Percentiles rank a stretch among this genome's conserved stretches.
Evolutionary conservation across 2,113 vertebrate genomes (phyloP).

Genomic region (Prionailurus viverrinus): DNA sequence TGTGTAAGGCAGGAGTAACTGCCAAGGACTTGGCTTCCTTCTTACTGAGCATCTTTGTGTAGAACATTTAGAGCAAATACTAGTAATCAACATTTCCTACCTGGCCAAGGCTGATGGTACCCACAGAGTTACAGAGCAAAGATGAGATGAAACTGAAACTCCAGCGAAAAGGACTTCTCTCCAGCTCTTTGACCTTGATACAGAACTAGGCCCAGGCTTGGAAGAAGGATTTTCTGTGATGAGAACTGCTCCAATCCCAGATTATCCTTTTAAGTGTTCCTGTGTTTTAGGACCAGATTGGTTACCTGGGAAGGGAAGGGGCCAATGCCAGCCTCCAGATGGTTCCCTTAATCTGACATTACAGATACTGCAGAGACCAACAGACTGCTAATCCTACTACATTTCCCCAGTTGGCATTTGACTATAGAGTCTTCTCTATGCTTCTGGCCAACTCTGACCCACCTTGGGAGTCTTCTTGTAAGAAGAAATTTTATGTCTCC

Average conservation of each 20-base stretch:
- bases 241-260: background rate
- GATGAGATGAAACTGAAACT: background rate
- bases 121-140: background rate
- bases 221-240: slow-evolving; percentile 23
- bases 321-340: background rate
- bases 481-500: background rate
- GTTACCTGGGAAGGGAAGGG: background rate
- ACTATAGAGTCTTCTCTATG: background rate
- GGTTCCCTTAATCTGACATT: background rate
- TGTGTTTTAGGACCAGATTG: background rate
- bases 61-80: background rate
- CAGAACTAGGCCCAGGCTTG: background rate
- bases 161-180: background rate
- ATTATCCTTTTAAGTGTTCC: background rate
- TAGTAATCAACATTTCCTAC: background rate
- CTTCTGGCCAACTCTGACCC: background rate
- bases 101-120: background rate
- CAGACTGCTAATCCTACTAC: background rate
- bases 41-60: background rate
- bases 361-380: background rate
- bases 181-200: background rate
- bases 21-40: background rate
- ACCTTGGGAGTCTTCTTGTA: background rate
- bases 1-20: background rate
- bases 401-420: background rate